Evolutionary conservation across 2,888 invertebrate genomes (phyloP).

Genomic region (Chydorus sphaericus): DNA sequence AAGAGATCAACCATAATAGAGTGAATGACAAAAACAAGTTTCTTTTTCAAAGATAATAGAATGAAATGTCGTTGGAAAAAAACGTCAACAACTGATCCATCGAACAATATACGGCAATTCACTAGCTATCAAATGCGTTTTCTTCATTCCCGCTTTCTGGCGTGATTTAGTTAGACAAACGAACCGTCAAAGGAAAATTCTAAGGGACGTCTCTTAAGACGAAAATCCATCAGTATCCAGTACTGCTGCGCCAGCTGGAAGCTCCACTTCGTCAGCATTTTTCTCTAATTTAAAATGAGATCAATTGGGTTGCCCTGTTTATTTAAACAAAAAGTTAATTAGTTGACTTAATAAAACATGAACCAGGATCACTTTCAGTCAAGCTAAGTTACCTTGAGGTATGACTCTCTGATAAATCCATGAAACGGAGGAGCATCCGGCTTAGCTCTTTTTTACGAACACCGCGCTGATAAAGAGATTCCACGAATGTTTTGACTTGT

Average conservation of each 20-base stretch:
- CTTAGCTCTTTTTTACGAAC: slow-evolving; percentile 79
- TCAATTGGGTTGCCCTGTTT: slow-evolving; percentile 9
- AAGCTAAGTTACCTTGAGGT: slow-evolving; percentile 31
- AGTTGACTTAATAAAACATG: background rate
- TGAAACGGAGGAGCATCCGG: slow-evolving; percentile 48
- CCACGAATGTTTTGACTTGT: slow-evolving; percentile 50
- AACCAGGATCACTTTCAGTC: background rate
- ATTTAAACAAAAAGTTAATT: background rate
- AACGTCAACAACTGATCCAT: too few species aligned
- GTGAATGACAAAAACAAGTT: too few species aligned
- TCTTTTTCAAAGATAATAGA: too few species aligned
- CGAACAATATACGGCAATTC: too few species aligned
- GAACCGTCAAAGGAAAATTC: slow-evolving; percentile 69
- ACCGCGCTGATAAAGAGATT: slow-evolving; percentile 66
- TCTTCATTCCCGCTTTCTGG: too few species aligned
- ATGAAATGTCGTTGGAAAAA: too few species aligned
- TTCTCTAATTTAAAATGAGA: background rate
- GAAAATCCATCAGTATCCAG: slow-evolving; percentile 26
- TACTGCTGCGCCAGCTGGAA: background rate
- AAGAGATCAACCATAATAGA: too few species aligned
- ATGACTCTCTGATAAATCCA: slow-evolving; percentile 43
- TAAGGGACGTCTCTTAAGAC: slow-evolving; percentile 51
- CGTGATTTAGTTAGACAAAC: too few species aligned
- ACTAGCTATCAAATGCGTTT: too few species aligned
- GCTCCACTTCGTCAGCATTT: background rate